Percentiles rank a stretch among this genome's conserved stretches.
Conservation (phyloP, 2,113 vertebrate genomes). For the Trochalopteron elliotii region DNA sequence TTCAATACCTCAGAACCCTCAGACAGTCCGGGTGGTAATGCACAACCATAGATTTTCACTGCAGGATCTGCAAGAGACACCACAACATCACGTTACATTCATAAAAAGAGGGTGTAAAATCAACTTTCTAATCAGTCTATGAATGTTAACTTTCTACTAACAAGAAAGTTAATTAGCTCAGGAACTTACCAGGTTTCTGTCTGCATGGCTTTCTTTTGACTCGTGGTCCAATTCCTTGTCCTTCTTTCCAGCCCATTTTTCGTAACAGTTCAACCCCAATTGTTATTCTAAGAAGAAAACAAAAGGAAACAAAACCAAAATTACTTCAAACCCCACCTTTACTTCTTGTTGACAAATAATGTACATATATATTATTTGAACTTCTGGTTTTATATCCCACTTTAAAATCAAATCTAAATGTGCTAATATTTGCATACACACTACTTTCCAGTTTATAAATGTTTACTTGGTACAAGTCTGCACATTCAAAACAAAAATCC, state of each 20-base stretch:
- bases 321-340: not conserved
- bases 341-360: not conserved
- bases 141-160: not conserved
- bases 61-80: constrained; percentile 64
- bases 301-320: not conserved
- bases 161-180: not conserved
- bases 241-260: constrained; percentile 97
- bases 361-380: not conserved
- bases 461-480: not conserved
- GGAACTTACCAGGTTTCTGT: constrained; percentile 77
- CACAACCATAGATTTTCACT: constrained; percentile 77
- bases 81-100: not conserved
- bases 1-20: constrained; percentile 84
- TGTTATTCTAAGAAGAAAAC: constrained; percentile 77
- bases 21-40: constrained; percentile 75
- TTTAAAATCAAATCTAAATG: not conserved
- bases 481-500: not conserved
- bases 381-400: not conserved
- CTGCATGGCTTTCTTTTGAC: constrained; percentile 84
- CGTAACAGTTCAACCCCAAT: constrained; percentile 88
- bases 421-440: not conserved
- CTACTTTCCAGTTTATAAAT: not conserved
- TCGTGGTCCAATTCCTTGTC: constrained; percentile 92
- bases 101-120: not conserved
- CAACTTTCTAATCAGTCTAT: not conserved